These are phyloP conservation scores for Ctenochaetus hawaiiensis DNA, from an alignment of 2,797 vertebrate genomes.

Conservation along the genomic window DNA sequence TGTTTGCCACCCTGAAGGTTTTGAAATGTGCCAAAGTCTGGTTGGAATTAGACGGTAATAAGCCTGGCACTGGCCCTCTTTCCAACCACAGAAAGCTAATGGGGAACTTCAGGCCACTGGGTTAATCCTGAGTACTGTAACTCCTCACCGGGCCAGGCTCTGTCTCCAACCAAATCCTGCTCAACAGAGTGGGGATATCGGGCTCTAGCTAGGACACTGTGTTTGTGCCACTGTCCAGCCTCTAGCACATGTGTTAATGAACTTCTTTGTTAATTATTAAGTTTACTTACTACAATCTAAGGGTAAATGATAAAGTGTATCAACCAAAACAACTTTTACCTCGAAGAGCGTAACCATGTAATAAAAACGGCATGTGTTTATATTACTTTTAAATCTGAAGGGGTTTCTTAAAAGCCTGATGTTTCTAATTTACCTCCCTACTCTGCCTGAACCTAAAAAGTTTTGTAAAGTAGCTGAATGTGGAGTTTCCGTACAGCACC, in stretches of 20 bases:
- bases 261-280: slow-evolving; percentile 8
- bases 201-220: slow-evolving; percentile 2
- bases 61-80: slow-evolving; percentile 62
- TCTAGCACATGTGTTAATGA: background rate
- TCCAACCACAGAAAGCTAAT: slow-evolving; percentile 68
- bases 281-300: background rate
- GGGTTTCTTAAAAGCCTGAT: background rate
- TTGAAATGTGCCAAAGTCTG: slow-evolving; percentile 51
- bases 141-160: slow-evolving; percentile 36
- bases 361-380: background rate
- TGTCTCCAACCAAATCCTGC: slow-evolving; percentile 31
- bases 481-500: slow-evolving; percentile 4
- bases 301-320: background rate
- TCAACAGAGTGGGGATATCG: slow-evolving; percentile 27
- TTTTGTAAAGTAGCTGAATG: background rate
- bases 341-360: background rate
- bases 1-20: slow-evolving; percentile 38
- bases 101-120: slow-evolving; percentile 59
- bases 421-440: background rate
- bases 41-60: slow-evolving; percentile 55
- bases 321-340: background rate
- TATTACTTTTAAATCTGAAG: background rate
- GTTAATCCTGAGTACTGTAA: slow-evolving; percentile 46
- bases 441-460: background rate
- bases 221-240: background rate